A percentile compares a stretch with the other conserved stretches of the same genome.
phyloP scores from a whole-genome alignment of 92 coral and sea anemone species.

The Diadumene lineata region DNA sequence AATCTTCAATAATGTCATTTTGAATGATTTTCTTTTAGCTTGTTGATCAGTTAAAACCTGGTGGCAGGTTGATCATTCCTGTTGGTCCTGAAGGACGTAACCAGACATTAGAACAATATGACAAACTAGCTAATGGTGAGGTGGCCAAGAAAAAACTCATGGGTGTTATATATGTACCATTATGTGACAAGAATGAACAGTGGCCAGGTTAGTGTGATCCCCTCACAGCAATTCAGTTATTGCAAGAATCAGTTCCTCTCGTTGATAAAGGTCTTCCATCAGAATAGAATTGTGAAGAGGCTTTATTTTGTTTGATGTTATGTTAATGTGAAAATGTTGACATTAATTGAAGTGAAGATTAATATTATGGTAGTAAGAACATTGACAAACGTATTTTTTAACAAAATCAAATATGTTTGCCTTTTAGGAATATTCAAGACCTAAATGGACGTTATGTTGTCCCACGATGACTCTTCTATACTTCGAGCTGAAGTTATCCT shows the following conservation, averaged over 20 bases:
- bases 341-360: too few species aligned
- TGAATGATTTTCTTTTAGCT: slow-evolving; percentile 34
- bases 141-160: slow-evolving; percentile 70
- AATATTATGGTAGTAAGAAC: too few species aligned
- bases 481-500: not conserved
- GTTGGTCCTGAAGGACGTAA: slow-evolving; percentile 87
- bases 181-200: slow-evolving; percentile 78
- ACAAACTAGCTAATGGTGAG: slow-evolving; percentile 70
- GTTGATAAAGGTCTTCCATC: too few species aligned
- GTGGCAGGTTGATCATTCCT: slow-evolving; percentile 79
- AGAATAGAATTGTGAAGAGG: too few species aligned
- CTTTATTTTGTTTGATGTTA: too few species aligned
- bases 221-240: too few species aligned
- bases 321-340: too few species aligned
- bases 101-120: slow-evolving; percentile 80
- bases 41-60: slow-evolving; percentile 78
- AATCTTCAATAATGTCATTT: not conserved
- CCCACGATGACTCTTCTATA: not conserved
- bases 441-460: not conserved
- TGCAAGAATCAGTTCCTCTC: too few species aligned
- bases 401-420: not conserved
- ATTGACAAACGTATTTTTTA: too few species aligned
- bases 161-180: slow-evolving; percentile 87
- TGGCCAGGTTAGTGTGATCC: slow-evolving; percentile 76
- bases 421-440: slow-evolving; percentile 16